Conservation (phyloP, 2,797 vertebrate species). For the Hapalemur alaotrensis region DNA sequence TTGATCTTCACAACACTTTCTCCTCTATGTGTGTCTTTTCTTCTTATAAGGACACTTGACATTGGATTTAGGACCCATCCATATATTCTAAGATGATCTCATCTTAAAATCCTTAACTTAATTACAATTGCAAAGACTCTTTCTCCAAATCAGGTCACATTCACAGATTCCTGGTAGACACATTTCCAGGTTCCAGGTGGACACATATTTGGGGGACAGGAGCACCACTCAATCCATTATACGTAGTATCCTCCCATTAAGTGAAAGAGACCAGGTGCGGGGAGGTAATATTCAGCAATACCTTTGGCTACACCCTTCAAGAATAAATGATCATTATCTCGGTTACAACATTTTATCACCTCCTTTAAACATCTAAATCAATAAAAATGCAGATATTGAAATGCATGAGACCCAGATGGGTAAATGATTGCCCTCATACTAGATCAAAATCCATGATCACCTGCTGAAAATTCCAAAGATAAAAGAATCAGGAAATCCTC, state of each 20-base stretch:
- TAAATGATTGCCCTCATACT: background rate
- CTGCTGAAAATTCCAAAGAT: background rate
- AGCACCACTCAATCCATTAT: background rate
- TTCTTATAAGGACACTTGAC: background rate
- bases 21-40: background rate
- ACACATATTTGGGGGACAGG: background rate
- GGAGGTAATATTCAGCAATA: background rate
- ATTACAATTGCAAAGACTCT: background rate
- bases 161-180: background rate
- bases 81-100: background rate
- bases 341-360: background rate
- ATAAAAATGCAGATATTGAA: conserved; percentile 9
- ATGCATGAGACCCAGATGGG: background rate
- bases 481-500: background rate
- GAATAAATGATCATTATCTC: background rate
- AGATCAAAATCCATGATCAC: background rate
- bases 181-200: background rate
- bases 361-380: background rate
- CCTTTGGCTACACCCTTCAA: background rate
- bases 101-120: background rate
- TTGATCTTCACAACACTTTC: background rate
- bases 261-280: background rate
- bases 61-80: background rate
- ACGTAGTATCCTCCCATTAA: background rate
- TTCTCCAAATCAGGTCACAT: background rate